These are phyloP conservation scores for Drosophila ficusphila DNA, from an alignment of 1,140 invertebrate genomes.

Conservation along the genomic window DNA sequence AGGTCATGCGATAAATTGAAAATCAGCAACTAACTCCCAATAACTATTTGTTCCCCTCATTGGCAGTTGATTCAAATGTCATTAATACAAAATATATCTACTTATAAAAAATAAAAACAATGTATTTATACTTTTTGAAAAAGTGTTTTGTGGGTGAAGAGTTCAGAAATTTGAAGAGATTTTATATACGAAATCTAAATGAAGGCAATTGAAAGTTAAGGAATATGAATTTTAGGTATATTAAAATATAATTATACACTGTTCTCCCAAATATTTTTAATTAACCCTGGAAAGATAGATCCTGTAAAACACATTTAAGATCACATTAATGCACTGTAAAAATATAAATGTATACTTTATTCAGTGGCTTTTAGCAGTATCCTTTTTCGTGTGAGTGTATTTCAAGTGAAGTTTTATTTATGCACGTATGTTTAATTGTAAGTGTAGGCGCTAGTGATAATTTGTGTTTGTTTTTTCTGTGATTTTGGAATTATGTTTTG, in stretches of 20 bases:
- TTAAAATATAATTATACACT: too few relatives aligned
- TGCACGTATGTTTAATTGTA: constrained; percentile 22
- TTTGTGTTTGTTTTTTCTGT: background rate
- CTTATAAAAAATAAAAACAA: constrained; percentile 9
- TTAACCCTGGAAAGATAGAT: too few relatives aligned
- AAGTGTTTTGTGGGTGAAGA: too few relatives aligned
- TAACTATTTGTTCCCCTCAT: constrained; percentile 8
- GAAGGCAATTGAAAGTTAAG: too few relatives aligned
- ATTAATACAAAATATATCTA: constrained; percentile 41
- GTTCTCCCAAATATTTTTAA: too few relatives aligned
- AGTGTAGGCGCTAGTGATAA: constrained; percentile 23
- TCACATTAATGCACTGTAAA: constrained; percentile 32
- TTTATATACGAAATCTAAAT: too few relatives aligned
- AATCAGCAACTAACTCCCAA: constrained; percentile 20
- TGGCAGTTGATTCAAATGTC: constrained; percentile 33
- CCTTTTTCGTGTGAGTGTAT: constrained; percentile 6
- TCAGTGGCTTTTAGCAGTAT: constrained; percentile 33
- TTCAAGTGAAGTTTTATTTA: constrained; percentile 19
- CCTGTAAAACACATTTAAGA: background rate
- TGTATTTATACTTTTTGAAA: background rate
- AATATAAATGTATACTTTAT: constrained; percentile 48
- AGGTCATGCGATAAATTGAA: constrained; percentile 32
- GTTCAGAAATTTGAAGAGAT: too few relatives aligned
- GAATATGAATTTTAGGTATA: too few relatives aligned
- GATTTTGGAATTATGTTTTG: constrained; percentile 30